Conservation (phyloP, 2,888 invertebrate species). For the Pyrrhosoma nymphula region DNA sequence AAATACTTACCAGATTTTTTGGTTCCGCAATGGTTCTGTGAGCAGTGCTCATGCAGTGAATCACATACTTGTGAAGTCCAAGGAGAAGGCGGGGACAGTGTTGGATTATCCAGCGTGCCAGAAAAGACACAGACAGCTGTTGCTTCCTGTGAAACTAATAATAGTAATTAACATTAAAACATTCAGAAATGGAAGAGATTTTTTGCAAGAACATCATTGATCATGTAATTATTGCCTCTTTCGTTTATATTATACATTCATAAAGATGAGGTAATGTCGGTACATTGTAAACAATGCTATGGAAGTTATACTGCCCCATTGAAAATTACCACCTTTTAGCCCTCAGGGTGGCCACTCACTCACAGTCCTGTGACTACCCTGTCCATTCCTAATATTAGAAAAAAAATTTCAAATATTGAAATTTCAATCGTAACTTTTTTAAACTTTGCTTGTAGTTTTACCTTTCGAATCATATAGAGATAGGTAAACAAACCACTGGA, state of each 20-base stretch:
- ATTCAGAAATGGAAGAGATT: slow-evolving; percentile 7
- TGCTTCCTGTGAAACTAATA: slow-evolving; percentile 87
- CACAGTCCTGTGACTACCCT: too few relatives aligned
- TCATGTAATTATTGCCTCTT: not conserved
- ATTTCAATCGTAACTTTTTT: too few relatives aligned
- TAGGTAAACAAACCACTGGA: too few relatives aligned
- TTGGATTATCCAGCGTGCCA: slow-evolving; percentile 90
- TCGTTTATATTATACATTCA: not conserved
- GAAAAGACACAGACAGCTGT: slow-evolving; percentile 86
- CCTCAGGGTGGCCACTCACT: too few relatives aligned
- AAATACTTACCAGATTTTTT: slow-evolving; percentile 30
- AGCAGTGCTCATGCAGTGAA: slow-evolving; percentile 82
- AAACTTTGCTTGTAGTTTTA: too few relatives aligned
- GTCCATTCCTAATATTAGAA: too few relatives aligned
- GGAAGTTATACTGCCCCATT: too few relatives aligned
- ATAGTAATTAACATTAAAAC: not conserved
- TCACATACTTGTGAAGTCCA: slow-evolving; percentile 86
- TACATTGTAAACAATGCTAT: too few relatives aligned
- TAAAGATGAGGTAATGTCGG: too few relatives aligned
- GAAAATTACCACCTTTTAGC: too few relatives aligned
- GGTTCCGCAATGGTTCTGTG: slow-evolving; percentile 77
- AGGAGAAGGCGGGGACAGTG: slow-evolving; percentile 88
- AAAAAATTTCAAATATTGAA: too few relatives aligned
- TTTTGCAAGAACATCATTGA: not conserved
- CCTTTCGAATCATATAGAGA: too few relatives aligned